phyloP scores from a whole-genome alignment of 2,888 invertebrate genomes.

The Agrochola macilenta region DNA sequence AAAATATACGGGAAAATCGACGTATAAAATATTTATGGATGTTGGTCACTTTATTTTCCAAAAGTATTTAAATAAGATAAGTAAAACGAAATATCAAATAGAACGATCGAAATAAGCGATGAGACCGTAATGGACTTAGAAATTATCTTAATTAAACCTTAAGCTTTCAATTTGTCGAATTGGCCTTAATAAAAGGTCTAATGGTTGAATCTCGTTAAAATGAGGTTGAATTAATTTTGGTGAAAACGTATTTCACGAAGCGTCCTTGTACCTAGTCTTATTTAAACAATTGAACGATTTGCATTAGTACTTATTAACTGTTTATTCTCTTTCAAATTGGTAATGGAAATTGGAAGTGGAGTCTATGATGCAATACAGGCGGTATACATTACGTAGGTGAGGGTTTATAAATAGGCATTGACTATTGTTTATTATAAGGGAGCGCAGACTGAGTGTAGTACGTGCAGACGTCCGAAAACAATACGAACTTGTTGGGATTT shows the following conservation, averaged over 20 bases:
- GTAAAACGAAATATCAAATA: slow-evolving; percentile 42
- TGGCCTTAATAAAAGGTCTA: slow-evolving; percentile 75
- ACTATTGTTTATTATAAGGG: not conserved
- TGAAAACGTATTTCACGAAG: slow-evolving; percentile 67
- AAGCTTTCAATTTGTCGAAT: slow-evolving; percentile 76
- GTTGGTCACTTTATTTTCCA: not conserved
- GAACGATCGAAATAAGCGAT: slow-evolving; percentile 52
- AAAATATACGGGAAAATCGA: not conserved
- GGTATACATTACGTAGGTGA: slow-evolving; percentile 14
- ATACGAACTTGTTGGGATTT: too few relatives aligned
- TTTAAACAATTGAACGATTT: slow-evolving; percentile 64
- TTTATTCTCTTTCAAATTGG: slow-evolving; percentile 46
- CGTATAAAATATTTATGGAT: not conserved
- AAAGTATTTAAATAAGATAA: slow-evolving; percentile 21
- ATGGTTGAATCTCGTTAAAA: slow-evolving; percentile 71
- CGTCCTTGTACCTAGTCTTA: slow-evolving; percentile 48
- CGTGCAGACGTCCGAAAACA: too few relatives aligned
- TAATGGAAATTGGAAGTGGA: slow-evolving; percentile 21
- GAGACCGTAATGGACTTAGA: slow-evolving; percentile 62
- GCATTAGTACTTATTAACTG: slow-evolving; percentile 62
- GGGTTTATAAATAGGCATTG: not conserved
- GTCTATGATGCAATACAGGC: slow-evolving; percentile 1
- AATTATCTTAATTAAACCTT: slow-evolving; percentile 74
- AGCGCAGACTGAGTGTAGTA: too few relatives aligned
- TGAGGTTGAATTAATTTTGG: slow-evolving; percentile 69